Evolutionary conservation across 2,113 vertebrate species (phyloP), one percentile per base, ranked within the genome.

Genomic region (Zapus hudsonius): DNA sequence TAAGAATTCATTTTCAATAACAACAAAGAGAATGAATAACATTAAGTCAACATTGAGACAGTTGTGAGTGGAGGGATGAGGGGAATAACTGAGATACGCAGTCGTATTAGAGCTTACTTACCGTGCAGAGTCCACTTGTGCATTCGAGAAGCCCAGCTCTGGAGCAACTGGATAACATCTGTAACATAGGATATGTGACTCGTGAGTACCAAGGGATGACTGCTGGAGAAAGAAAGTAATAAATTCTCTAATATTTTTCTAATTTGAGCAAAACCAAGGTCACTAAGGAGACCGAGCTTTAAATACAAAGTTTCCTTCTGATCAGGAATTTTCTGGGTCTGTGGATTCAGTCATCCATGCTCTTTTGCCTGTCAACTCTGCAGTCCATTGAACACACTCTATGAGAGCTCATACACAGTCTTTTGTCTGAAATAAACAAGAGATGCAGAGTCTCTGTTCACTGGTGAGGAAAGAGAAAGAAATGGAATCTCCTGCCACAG

Each of bases 161-260:
- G 82, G 47, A 89, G 82, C 63, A 82, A 91, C 70, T 42, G 55
- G 85, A 73, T 75, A 82, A 75, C 72, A 29, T 88, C 38, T 75
- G 16, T 76, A 57, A 87, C 85, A 87, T 27, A 11, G 55, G 40
- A 69, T 92, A 90, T 44, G 78, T 91, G 95, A 93, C 6, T 76
- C 84, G 69, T 44, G 29, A 84, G 90, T 82, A 96, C 74, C 67
- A 96, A 93, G 96, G 96, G 75, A 85, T 96, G 93, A 95, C 88
- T 92, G 87, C 80, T 88, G 84, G 93, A 0, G 0, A 59, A 1
- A 0, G 61, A 74, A 87, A 85, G 87, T n/a, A 95, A 52, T 29
- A 59, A 89, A 61, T 57, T 73, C 47, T 90, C 38, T 55, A 72
- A 96, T 97, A 97, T 89, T 93, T 93, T 96, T 95, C 95, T 96